Percentiles rank a stretch among this genome's conserved stretches.
Evolutionary conservation across 2,797 vertebrate genomes (phyloP).

Genomic region (Fistularia tabacaria): DNA sequence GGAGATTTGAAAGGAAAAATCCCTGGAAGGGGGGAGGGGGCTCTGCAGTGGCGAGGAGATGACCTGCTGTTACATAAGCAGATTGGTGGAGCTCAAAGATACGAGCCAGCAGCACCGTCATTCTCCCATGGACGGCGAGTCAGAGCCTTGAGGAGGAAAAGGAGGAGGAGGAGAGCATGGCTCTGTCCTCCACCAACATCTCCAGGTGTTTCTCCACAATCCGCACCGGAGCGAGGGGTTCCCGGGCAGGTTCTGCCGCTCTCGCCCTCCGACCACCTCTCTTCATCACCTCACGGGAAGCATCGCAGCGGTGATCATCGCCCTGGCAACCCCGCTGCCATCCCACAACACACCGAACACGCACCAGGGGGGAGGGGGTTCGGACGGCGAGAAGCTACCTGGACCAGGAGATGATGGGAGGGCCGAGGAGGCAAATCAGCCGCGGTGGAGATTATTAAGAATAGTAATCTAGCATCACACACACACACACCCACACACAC

Average conservation of each 20-base stretch:
- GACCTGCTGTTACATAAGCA: slow-evolving; percentile 67
- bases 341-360: neutral
- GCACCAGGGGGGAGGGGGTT: neutral
- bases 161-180: too few species aligned
- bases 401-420: neutral
- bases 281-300: neutral
- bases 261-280: too few species aligned
- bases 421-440: neutral
- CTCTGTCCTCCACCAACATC: neutral
- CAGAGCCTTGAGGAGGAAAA: too few species aligned
- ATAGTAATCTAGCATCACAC: slow-evolving; percentile 20
- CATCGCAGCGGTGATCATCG: slow-evolving; percentile 25
- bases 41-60: slow-evolving; percentile 45
- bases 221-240: too few species aligned
- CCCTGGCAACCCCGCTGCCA: slow-evolving; percentile 28
- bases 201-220: neutral
- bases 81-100: slow-evolving; percentile 47
- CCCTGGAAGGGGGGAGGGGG: slow-evolving; percentile 42
- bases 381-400: neutral
- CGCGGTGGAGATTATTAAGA: slow-evolving; percentile 15
- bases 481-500: too few species aligned
- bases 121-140: neutral
- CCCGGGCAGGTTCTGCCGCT: too few species aligned
- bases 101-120: slow-evolving; percentile 30
- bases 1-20: slow-evolving; percentile 15